Base-by-base conservation (phyloP, 2,888 invertebrate species). In the Andrena camellia region DNA sequence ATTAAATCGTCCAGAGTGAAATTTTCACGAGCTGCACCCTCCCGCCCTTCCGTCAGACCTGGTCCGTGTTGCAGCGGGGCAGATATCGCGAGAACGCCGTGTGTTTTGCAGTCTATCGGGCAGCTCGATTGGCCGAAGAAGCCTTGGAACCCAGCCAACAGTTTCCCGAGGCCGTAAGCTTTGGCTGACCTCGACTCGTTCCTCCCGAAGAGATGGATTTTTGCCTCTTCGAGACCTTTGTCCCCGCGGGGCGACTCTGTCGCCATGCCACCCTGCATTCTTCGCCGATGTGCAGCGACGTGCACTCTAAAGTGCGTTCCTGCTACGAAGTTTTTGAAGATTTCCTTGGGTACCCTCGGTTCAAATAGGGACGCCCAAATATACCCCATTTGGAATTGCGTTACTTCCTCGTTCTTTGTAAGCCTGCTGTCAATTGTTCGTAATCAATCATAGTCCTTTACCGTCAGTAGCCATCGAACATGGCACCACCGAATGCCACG, bases 141-240 rank as follows among this genome's bases (percentile, higher is more conserved):
- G 79, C 81, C 62, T 85, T 90, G 91, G 90, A 84, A 77, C 72
- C n/a, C 26, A 59, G 91, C 90, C 90, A 91, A 81, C 75, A 73
- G 77, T 78, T 86, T 63, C 71, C 75, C 68, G 77, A 83, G 80
- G 67, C 63, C 76, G 85, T 80, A 81, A 89, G 87, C 87, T 86
- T 87, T 87, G 87, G 87, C 86, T 89, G 90, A 89, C 90, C 90
- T 85, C 86, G 81, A 85, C 81, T 77, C 83, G 66, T 83, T 60
- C 76, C 72, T 83, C 72, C 84, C 60, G 62, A 72, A 63, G 78
- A 85, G 85, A 85, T 83, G 80, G 84, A 88, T 89, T 86, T 83
- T 80, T 85, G 74, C 72, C 23, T 78, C 67, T 76, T 54, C 59
- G 73, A 35, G 70, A 84, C 69, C 63, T 76, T 57, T 59, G 29